These are phyloP conservation scores for Elmis aenea DNA, from an alignment of 2,888 invertebrate species.

Conservation along the genomic window DNA sequence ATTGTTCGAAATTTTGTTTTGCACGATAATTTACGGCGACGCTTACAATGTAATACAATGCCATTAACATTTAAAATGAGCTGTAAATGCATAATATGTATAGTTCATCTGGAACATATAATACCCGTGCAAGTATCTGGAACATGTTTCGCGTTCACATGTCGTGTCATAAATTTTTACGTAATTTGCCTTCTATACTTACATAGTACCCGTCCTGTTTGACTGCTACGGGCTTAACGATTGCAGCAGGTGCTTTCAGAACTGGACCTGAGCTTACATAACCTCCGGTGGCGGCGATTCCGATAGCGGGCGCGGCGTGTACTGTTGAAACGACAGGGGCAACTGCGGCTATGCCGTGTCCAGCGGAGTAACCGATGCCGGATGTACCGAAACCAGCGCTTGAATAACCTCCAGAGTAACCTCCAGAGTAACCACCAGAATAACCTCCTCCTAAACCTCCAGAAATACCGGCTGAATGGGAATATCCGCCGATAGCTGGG, in stretches of 20 bases:
- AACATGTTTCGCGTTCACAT: conserved; percentile 9
- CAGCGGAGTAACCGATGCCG: conserved; percentile 1
- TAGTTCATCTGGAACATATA: conserved; percentile 3
- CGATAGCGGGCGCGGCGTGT: conserved; percentile 4
- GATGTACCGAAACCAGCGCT: conserved; percentile 1
- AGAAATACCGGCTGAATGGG: too few species aligned
- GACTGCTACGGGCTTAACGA: conserved; percentile 17
- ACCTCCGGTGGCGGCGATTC: conserved; percentile 10
- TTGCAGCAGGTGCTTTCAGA: conserved; percentile 12
- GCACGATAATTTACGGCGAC: too few species aligned
- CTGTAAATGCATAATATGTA: conserved; percentile 5
- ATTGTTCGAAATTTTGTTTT: too few species aligned
- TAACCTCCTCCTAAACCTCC: conserved; percentile 9
- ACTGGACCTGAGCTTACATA: conserved; percentile 15
- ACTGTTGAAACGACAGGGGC: conserved; percentile 37
- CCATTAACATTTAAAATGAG: conserved; percentile 12
- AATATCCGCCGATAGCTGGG: not conserved
- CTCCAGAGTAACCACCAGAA: not conserved
- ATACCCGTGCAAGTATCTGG: conserved; percentile 6
- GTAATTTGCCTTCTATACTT: conserved; percentile 18
- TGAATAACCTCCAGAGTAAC: conserved; percentile 8
- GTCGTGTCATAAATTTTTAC: conserved; percentile 18
- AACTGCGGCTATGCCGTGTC: conserved; percentile 42
- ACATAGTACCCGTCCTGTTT: conserved; percentile 23
- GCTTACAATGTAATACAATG: too few species aligned